Evolutionary conservation across 1,140 invertebrate genomes (phyloP).

Genomic region (Lineus longissimus): DNA sequence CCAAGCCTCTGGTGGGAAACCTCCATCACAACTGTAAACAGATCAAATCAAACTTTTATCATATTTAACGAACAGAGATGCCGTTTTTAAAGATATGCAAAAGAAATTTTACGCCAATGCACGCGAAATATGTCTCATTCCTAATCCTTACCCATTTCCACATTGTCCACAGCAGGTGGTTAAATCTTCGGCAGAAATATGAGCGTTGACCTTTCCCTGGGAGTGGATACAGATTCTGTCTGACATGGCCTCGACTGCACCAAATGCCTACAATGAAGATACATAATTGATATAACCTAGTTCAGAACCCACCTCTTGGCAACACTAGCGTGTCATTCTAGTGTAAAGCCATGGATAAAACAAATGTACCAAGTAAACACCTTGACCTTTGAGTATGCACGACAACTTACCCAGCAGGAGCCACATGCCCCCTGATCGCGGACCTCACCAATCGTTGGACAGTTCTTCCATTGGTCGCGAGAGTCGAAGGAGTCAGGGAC

Average conservation of each 20-base stretch:
- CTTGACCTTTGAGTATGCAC: no score
- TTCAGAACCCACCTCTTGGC: no score
- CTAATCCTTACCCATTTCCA: conserved; percentile 65
- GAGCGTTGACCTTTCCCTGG: conserved; percentile 67
- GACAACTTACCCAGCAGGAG: conserved; percentile 55
- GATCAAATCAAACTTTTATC: no score
- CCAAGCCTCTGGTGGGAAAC: conserved; percentile 76
- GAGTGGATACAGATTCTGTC: conserved; percentile 85
- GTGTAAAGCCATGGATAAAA: no score
- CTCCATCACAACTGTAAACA: conserved; percentile 61
- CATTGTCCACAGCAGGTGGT: conserved; percentile 78
- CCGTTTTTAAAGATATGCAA: no score
- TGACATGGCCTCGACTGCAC: conserved; percentile 92
- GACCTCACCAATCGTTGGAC: conserved; percentile 65
- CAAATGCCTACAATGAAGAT: conserved; percentile 67
- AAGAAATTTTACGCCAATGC: no score
- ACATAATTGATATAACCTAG: no score
- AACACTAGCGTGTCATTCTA: no score
- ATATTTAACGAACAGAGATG: no score
- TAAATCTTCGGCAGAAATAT: conserved; percentile 83
- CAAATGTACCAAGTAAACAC: no score
- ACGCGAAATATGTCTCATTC: no score
- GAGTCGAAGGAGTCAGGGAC: conserved; percentile 78
- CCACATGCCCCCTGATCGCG: conserved; percentile 58
- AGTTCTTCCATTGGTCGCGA: conserved; percentile 75